These are phyloP conservation scores for Grallaria varia DNA, from an alignment of 2,113 vertebrate genomes.

Conservation along the genomic window DNA sequence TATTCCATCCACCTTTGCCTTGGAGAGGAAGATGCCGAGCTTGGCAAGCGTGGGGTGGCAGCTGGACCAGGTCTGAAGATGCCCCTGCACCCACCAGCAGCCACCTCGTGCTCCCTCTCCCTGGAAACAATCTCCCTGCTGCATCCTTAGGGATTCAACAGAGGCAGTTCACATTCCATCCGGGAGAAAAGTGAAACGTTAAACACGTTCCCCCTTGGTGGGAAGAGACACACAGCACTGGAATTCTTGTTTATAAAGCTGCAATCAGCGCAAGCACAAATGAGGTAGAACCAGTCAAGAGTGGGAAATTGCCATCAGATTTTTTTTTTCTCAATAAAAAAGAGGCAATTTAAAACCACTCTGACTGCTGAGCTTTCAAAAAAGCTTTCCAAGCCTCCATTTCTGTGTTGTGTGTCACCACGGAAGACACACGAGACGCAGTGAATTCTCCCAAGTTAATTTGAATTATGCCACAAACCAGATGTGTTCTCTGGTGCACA, in stretches of 20 bases:
- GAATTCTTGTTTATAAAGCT: not conserved
- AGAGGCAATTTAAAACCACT: not conserved
- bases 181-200: not conserved
- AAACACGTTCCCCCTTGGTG: not conserved
- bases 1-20: not conserved
- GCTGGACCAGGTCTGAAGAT: not conserved
- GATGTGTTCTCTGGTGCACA: constrained; percentile 74
- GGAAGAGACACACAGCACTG: not conserved
- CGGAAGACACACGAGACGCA: not conserved
- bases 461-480: constrained; percentile 75
- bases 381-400: not conserved
- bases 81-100: not conserved
- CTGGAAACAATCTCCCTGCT: not conserved
- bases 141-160: accelerated
- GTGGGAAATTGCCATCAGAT: not conserved
- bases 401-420: constrained; percentile 20
- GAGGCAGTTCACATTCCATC: accelerated
- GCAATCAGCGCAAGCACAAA: not conserved
- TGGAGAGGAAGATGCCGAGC: not conserved
- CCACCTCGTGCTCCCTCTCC: not conserved
- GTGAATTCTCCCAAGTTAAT: constrained; percentile 36
- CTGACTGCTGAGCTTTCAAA: not conserved
- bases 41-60: not conserved
- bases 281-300: not conserved
- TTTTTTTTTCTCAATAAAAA: not conserved